Evolutionary conservation across 1,140 invertebrate genomes (phyloP).

Genomic region (Drosophila persimilis): DNA sequence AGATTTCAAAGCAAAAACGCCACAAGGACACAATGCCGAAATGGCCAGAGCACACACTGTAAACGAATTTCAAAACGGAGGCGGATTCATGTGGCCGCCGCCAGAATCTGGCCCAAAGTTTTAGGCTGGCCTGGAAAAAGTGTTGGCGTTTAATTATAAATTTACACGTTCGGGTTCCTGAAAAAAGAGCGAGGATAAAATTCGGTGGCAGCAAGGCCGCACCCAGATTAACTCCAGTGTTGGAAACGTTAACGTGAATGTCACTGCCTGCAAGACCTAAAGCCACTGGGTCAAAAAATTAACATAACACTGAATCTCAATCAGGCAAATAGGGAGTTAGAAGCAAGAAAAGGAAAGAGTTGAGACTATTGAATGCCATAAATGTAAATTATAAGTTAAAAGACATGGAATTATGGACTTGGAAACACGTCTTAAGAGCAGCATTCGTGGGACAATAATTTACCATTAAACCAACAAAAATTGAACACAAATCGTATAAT

Average conservation of each 20-base stretch:
- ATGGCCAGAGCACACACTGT: slow-evolving; percentile 43
- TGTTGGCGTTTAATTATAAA: slow-evolving; percentile 79
- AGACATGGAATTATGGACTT: too few relatives aligned
- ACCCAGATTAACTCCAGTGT: neutral
- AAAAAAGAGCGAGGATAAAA: slow-evolving; percentile 75
- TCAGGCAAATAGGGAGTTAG: too few relatives aligned
- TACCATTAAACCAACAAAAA: too few relatives aligned
- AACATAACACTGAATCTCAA: too few relatives aligned
- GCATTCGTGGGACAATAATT: too few relatives aligned
- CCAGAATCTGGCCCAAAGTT: slow-evolving; percentile 17
- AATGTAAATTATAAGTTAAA: too few relatives aligned
- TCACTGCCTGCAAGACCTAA: too few relatives aligned
- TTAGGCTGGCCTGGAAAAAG: slow-evolving; percentile 46
- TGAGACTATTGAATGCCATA: too few relatives aligned
- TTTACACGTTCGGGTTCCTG: slow-evolving; percentile 65
- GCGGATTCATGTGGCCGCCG: slow-evolving; percentile 34
- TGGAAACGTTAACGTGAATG: neutral
- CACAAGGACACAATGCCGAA: slow-evolving; percentile 42
- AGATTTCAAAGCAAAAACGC: slow-evolving; percentile 73
- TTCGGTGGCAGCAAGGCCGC: slow-evolving; percentile 48
- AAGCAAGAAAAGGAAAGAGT: too few relatives aligned
- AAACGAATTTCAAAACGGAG: slow-evolving; percentile 51
- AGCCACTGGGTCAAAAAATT: too few relatives aligned
- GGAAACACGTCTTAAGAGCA: too few relatives aligned
- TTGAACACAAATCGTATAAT: too few relatives aligned